These are phyloP conservation scores for Tetramorium parvispinum DNA, from an alignment of 1,140 invertebrate genomes.

Conservation along the genomic window DNA sequence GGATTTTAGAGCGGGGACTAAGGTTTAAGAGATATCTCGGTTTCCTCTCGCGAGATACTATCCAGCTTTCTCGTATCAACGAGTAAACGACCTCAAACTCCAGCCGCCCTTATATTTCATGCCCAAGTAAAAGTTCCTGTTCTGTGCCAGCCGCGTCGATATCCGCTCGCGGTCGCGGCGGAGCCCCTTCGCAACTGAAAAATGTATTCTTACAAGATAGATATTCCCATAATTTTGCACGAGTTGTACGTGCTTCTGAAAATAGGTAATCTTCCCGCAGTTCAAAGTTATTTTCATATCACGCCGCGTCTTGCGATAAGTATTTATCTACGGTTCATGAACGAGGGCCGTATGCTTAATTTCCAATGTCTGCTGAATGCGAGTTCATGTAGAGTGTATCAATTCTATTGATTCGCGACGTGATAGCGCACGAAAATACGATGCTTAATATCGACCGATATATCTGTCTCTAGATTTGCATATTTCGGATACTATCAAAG, in stretches of 20 bases:
- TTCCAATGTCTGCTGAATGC: neutral
- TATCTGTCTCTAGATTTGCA: neutral
- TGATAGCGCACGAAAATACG: neutral
- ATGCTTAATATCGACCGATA: neutral
- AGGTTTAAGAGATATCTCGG: slow-evolving; percentile 70
- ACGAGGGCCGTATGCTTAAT: neutral
- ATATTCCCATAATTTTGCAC: slow-evolving; percentile 42
- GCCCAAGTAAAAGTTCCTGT: slow-evolving; percentile 75
- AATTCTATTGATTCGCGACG: neutral
- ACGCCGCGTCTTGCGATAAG: neutral
- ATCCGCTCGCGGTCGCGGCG: slow-evolving; percentile 29
- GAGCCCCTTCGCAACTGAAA: neutral
- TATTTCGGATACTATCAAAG: neutral
- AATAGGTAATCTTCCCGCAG: slow-evolving; percentile 17
- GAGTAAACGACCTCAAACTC: slow-evolving; percentile 78
- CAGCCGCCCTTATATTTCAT: slow-evolving; percentile 75
- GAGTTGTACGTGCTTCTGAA: slow-evolving; percentile 3
- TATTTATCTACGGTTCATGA: slow-evolving; percentile 1
- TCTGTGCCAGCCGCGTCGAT: slow-evolving; percentile 55
- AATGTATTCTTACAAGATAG: slow-evolving; percentile 45
- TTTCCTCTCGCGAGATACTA: slow-evolving; percentile 75
- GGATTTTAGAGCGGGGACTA: slow-evolving; percentile 20
- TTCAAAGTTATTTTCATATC: slow-evolving; percentile 24
- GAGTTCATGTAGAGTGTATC: slow-evolving; percentile 16
- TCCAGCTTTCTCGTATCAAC: slow-evolving; percentile 81